Conservation (phyloP, 1,140 invertebrate species). For the Notospermus geniculatus region DNA sequence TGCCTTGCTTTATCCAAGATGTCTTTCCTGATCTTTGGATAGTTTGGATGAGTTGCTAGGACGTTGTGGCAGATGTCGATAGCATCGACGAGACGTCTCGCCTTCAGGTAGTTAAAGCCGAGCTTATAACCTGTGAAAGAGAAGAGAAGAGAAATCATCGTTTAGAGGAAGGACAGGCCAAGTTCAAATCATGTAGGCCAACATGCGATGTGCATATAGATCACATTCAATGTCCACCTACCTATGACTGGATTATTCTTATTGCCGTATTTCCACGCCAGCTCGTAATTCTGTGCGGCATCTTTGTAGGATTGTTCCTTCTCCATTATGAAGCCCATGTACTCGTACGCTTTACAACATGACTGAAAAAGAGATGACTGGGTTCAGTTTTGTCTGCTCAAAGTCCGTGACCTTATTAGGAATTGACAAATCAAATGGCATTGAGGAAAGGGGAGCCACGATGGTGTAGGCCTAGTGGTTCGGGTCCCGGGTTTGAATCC, state of each 20-base stretch:
- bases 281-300: conserved; percentile 78
- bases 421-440: too few species aligned
- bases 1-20: conserved; percentile 91
- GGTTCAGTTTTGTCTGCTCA: too few species aligned
- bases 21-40: conserved; percentile 87
- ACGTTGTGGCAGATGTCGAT: conserved; percentile 84
- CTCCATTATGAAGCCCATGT: conserved; percentile 81
- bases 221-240: conserved; percentile 29
- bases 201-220: too few species aligned
- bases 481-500: too few species aligned
- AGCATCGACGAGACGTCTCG: conserved; percentile 81
- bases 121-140: conserved; percentile 77
- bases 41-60: conserved; percentile 78
- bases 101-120: conserved; percentile 88
- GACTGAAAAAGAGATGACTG: conserved; percentile 58
- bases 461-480: too few species aligned
- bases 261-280: conserved; percentile 77
- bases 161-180: too few species aligned
- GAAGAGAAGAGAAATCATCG: neutral
- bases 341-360: conserved; percentile 87
- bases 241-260: conserved; percentile 75
- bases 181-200: too few species aligned
- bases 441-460: neutral
- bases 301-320: conserved; percentile 89
- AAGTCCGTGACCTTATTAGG: too few species aligned